Evolutionary conservation across 2,888 invertebrate species (phyloP).

Genomic region (Meteorus cinctellus): DNA sequence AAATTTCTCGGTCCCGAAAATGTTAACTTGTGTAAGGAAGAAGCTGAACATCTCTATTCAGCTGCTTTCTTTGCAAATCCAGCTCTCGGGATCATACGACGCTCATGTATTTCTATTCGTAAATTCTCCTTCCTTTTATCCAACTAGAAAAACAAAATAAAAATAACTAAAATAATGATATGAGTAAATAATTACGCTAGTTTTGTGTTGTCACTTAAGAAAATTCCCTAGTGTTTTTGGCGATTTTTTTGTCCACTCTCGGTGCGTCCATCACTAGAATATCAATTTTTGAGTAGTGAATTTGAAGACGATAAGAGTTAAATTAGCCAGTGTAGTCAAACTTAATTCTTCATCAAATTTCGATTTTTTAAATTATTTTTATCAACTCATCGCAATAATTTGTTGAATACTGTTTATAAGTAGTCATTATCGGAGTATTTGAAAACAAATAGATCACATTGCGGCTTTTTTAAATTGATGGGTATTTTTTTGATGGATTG

Average conservation of each 20-base stretch:
- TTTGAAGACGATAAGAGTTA: too few species aligned
- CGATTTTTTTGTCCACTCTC: not conserved
- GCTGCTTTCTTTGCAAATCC: constrained; percentile 70
- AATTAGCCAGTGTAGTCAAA: too few species aligned
- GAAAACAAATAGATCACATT: not conserved
- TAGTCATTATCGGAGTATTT: too few species aligned
- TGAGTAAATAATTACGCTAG: constrained; percentile 47
- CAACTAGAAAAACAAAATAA: constrained; percentile 38
- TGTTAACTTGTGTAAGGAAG: constrained; percentile 51
- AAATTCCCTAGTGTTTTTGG: too few species aligned
- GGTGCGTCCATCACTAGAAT: not conserved
- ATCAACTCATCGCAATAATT: not conserved
- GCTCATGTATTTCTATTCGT: constrained; percentile 23
- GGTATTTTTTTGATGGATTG: not conserved
- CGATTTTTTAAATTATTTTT: not conserved
- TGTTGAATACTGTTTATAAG: too few species aligned
- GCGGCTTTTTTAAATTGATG: not conserved
- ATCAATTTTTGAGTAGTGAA: not conserved
- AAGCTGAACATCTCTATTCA: constrained; percentile 63
- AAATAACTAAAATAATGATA: constrained; percentile 38
- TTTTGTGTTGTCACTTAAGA: constrained; percentile 66
- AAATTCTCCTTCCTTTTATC: constrained; percentile 23
- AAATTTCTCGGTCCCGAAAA: constrained; percentile 47
- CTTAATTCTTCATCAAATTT: not conserved
- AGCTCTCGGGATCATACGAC: constrained; percentile 53